Base-by-base conservation (phyloP, 2,797 vertebrate genomes). In the Gymnoscopelus braueri region DNA sequence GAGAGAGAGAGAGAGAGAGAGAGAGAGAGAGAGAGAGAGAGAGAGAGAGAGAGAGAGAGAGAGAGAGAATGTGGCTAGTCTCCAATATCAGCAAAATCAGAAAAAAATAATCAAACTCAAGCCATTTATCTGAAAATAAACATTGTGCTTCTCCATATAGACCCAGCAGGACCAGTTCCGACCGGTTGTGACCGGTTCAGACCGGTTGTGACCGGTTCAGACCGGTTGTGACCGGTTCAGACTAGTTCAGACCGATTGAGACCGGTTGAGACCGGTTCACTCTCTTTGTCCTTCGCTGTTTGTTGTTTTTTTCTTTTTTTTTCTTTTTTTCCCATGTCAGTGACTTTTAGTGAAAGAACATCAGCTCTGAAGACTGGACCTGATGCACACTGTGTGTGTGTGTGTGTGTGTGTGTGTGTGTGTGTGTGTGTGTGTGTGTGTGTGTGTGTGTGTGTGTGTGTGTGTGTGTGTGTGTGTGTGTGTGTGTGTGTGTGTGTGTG, bases 131-230 rank as follows among this genome's bases (percentile, higher is more conserved):
- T 80, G 92, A 93, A 89, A 92, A 83, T 85, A 89, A 93, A 54
- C 92, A 90, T 95, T 95, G 95, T 95, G 94, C 94, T 95, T 95
- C 89, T 91, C 91, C 90, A 89, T 88, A 93, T 3, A 44, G 39
- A 44, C 2, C 8, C 5, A 44, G 7, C 39, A 1, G 8, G 39
- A 44, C 35, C 35, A 7, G 35, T 1, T 39, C 35, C 2, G 7
- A 39, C 35, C 35, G 7, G 35, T 35, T 35, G 4, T 5, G 32
- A 35, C 6, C 32, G 4, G 32, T 39, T 39, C 7, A 39, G 35
- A 39, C 35, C 35, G 7, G 35, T 39, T 39, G 6, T 6, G 35
- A 39, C 7, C 39, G 39, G 8, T 44, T 44, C 1, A 44, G 8
- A 44, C 39, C 8, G 9, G 39, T 44, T 44, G 7, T 9, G 39